Base-by-base conservation (phyloP, 1,140 invertebrate species). In the Eumeta japonica region DNA sequence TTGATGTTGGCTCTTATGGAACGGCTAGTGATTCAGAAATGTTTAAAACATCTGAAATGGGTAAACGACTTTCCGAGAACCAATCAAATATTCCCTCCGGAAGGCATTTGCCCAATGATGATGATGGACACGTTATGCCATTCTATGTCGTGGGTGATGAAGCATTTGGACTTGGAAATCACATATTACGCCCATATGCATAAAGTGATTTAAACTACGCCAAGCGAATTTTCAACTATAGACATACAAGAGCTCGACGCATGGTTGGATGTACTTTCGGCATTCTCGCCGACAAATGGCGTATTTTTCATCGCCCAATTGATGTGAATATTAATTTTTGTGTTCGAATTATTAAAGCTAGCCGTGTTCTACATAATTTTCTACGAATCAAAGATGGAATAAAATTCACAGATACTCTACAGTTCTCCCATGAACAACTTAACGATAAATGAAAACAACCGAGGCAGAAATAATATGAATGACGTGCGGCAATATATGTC, bases 101-200 rank as follows among this genome's bases (percentile, higher is more conserved):
- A 43, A 32, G 39, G 18, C 16, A 10, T 16, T 31, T 49, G 10
- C 43, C 37, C 10, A 27, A 45, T 30, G 35, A 40, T 20, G 35
- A 45, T 17, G 28, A 35, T 34, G 43, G 39, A 35, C 12, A 42
- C 10, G 24, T 33, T 38, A 39, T 30, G 11, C 37, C 42, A 62
- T 35, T 54, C n/a, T n/a, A n/a, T n/a, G n/a, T 77, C 41, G 50
- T 77, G 28, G 71, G 59, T n/a, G 76, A 78, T 55, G 75, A 77
- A 28, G 71, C 68, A 18, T 79, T 78, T 48, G 41, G 50, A 19
- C 28, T 77, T 9, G 46, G 37, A 10, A 29, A 48, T 35, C 48
- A 62, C 45, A 27, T 72, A n/a, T 49, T 70, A 46, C 47, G 60
- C 37, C 67, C 63, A 11, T 68, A 48, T 41, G 39, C 43, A 12